Evolutionary conservation across 92 coral and sea anemone species (phyloP), one percentile per base, ranked within the genome.

Genomic region (Porites lobata): DNA sequence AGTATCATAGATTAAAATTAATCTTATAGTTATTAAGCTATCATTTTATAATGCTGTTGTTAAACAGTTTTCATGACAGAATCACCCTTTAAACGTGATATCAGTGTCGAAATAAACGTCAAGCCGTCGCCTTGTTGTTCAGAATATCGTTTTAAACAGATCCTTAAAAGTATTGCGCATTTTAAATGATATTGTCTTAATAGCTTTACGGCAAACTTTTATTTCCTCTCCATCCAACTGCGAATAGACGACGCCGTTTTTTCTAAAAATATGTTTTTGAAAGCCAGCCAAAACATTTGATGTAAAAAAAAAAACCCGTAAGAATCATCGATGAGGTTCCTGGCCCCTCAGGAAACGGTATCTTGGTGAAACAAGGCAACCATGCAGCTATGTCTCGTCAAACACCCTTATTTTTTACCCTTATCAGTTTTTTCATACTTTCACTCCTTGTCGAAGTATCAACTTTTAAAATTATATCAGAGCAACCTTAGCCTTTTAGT

Each of bases 131-230:
- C 26, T 80, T 3, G 32, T 17, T 3, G 83, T 38, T 38, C 47
- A 38, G 47, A 38, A 79, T 64, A 53, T 66, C 85, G 75, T 10
- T 24, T 69, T 81, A 69, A 69, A 75, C 10, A 70, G 9, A 57
- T n/a, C 56, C 67, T 43, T 53, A 17, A 66, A 57, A 69, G 70
- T 81, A 81, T 57, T 58, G 77, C 9, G 50, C n/a, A 3, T 29
- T 26, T 22, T 56, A 3, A 18, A 17, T 52, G 24, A 81, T 81
- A 81, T 69, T 68, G 53, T 14, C 50, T 54, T 5, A 53, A 18
- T 38, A 57, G 52, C 14, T 8, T 69, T 51, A 80, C 14, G 67
- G 14, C 22, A 69, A 17, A 52, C 15, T 47, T 2, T 38, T 38
- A 38, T 3, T 38, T 17, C 12, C 29, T 24, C 22, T 8, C 7